Base-by-base conservation (phyloP, 2,888 invertebrate species). In the Latrodectus hesperus region DNA sequence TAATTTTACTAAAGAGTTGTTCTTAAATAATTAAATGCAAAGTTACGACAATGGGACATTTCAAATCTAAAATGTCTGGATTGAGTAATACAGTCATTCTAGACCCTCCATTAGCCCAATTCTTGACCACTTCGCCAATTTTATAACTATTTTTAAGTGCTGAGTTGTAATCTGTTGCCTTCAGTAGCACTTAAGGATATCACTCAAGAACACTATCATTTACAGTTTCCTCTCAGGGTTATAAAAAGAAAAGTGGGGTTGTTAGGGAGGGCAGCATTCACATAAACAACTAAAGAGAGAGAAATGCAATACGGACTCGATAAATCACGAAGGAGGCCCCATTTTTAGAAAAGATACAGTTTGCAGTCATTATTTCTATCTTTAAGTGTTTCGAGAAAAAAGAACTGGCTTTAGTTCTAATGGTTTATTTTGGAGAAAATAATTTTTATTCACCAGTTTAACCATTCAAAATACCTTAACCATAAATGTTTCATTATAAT, bases 131-230 rank as follows among this genome's bases (percentile, higher is more conserved):
- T 38, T 38, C 38, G 38, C 6, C 38, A 38, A 38, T 38, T 38
- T 38, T 38, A 38, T 60, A 60, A 60, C 12, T 60, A 60, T 16
- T 60, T 60, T n/a, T 60, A 60, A 60, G 38, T 38, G 38, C 60
- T 9, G n/a, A 10, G n/a, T 12, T 60, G 60, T n/a, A 60, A 16
- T 60, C 60, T 60, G 60, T 6, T 60, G 12, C 60, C n/a, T 60
- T 60, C 60, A 60, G 60, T 60, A n/a, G 60, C 60, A 60, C 60
- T 60, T 60, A 60, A 60, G 60, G n/a, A 60, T 16, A 60, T 60
- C 60, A 60, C 60, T 60, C 60, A 60, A 60, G 60, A 60, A 60
- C 60, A 60, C 60, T 60, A 60, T 60, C 60, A 60, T 60, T 60
- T 60, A 60, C 60, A 16, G 12, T 60, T 60, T 60, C 60, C 60